Percentiles rank a stretch among this genome's conserved stretches.
Evolutionary conservation across 2,113 vertebrate species (phyloP).

Genomic region (Oreochromis niloticus): DNA sequence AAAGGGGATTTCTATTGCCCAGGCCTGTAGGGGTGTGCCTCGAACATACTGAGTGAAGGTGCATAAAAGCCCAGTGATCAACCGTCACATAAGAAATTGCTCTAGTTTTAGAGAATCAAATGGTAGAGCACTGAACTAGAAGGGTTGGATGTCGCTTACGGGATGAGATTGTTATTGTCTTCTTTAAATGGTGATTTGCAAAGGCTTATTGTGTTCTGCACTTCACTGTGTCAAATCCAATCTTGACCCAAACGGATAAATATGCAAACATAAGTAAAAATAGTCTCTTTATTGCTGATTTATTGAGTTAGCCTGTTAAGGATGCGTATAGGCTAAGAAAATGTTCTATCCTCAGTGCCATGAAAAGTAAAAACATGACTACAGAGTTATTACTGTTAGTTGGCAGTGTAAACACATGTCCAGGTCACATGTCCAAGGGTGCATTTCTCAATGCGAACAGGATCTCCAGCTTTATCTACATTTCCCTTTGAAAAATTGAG

Average conservation of each 20-base stretch:
- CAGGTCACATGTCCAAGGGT: background rate
- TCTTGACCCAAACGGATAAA: background rate
- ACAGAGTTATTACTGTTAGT: background rate
- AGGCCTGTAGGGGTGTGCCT: background rate
- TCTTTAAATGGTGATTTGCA: background rate
- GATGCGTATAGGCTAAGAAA: background rate
- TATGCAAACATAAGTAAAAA: background rate
- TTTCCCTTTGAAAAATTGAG: background rate
- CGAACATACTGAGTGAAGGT: background rate
- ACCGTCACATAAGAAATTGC: background rate
- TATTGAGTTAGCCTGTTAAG: background rate
- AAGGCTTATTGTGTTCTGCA: background rate
- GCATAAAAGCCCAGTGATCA: background rate
- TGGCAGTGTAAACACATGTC: background rate
- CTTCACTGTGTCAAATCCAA: background rate
- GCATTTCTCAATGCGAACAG: background rate
- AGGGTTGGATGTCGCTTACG: background rate
- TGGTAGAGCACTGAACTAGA: background rate
- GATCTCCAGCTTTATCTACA: background rate
- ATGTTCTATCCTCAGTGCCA: background rate
- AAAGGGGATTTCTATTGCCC: background rate
- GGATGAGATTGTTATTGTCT: background rate
- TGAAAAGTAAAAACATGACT: background rate
- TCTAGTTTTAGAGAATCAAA: background rate
- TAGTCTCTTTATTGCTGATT: background rate